These are phyloP conservation scores for Diaprepes abbreviatus DNA, from an alignment of 2,888 invertebrate genomes.

Conservation along the genomic window DNA sequence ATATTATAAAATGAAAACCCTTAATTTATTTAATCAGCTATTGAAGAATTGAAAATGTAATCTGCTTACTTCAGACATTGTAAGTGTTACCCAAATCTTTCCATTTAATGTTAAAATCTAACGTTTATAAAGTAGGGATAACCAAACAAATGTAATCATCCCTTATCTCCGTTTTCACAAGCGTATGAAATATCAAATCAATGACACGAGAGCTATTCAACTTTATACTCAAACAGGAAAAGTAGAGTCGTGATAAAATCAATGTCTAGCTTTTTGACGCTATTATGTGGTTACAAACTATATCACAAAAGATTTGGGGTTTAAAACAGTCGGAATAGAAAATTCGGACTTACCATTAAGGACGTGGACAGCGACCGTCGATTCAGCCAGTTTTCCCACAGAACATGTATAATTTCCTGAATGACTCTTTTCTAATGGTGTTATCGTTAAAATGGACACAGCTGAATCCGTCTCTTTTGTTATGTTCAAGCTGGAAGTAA, in stretches of 20 bases:
- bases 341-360: constrained; percentile 70
- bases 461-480: constrained; percentile 63
- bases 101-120: not conserved
- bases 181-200: constrained; percentile 16
- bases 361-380: constrained; percentile 74
- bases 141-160: constrained; percentile 3
- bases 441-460: constrained; percentile 70
- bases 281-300: constrained; percentile 21
- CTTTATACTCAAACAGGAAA: constrained; percentile 24
- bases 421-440: constrained; percentile 71
- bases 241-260: constrained; percentile 25
- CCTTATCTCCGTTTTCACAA: constrained; percentile 10
- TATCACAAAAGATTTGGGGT: constrained; percentile 21
- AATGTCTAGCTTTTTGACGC: constrained; percentile 17
- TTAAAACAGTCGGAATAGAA: constrained; percentile 26
- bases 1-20: too few relatives aligned
- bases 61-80: too few relatives aligned
- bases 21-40: too few relatives aligned
- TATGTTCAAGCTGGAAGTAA: constrained; percentile 68
- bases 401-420: constrained; percentile 75
- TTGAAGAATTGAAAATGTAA: too few relatives aligned
- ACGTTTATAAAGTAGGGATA: not conserved
- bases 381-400: constrained; percentile 68
- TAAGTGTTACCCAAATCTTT: not conserved
- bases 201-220: constrained; percentile 12